Evolutionary conservation across 2,113 vertebrate genomes (phyloP).

Genomic region (Microcebus tavaratra): DNA sequence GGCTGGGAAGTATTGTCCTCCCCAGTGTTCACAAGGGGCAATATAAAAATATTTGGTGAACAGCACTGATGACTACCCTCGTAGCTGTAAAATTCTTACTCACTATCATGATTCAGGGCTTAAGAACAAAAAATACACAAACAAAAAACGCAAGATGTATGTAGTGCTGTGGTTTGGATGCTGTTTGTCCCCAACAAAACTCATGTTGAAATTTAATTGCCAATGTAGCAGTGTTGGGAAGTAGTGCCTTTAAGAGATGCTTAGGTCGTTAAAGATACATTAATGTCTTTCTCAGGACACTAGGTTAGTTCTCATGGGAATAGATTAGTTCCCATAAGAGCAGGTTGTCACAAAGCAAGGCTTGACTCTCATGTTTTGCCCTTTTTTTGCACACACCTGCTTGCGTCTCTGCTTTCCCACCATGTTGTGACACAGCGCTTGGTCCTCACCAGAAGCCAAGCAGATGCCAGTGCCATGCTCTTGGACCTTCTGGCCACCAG

Average conservation of each 20-base stretch:
- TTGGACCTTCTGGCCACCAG: background rate
- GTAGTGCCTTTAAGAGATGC: background rate
- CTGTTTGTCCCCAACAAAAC: background rate
- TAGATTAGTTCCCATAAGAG: background rate
- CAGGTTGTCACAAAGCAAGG: background rate
- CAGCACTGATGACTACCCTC: background rate
- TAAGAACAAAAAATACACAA: background rate
- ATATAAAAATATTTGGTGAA: background rate
- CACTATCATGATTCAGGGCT: background rate
- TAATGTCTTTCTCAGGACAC: background rate
- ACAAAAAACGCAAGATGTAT: background rate
- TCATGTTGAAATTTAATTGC: background rate
- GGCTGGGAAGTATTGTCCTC: background rate
- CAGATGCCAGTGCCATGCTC: background rate
- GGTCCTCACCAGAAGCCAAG: background rate
- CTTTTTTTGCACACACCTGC: background rate
- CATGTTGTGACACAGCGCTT: background rate
- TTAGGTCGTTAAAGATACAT: background rate
- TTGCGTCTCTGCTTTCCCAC: background rate
- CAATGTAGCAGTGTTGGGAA: background rate
- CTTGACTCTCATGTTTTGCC: background rate
- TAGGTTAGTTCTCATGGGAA: background rate
- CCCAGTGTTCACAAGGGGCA: background rate
- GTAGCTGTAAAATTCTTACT: background rate
- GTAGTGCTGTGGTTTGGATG: background rate